Base-by-base conservation (phyloP, 2,797 vertebrate genomes). In the Rhabdomys pumilio region DNA sequence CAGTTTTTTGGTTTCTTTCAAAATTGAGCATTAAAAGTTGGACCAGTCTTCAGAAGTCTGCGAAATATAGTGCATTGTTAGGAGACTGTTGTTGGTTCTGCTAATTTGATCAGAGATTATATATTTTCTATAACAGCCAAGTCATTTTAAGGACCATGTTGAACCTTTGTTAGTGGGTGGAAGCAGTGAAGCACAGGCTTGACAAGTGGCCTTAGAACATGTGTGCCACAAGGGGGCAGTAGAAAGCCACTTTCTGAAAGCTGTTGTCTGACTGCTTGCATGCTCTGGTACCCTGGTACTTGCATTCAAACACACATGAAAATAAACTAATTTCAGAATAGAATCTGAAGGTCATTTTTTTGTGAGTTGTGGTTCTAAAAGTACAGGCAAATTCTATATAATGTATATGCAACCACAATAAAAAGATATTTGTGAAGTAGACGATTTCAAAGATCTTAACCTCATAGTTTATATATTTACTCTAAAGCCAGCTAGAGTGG, bases 381-480 rank as follows among this genome's bases (percentile, higher is more conserved):
- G n/a, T 20, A 55, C 0, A 50, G 65, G 65, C 31, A 67, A 67
- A n/a, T 67, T 67, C 31, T 31, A 17, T 67, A 67, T 67, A 31
- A 34, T 34, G 2, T 67, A 67, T 67, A 67, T 7, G 6, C 31
- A 67, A 34, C 65, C 65, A 67, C 31, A 34, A 17, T 34, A 67
- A 67, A n/a, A 63, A 31, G 29, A 13, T 67, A 67, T 67, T 67
- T 67, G 31, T 67, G 65, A 67, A 34, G 50, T 19, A 57, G 0
- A 41, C 76, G 86, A 59, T 94, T 90, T 53, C 73, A 85, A 76
- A 85, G 57, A 61, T 61, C 24, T 61, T 61, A 92, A 89, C 17
- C 61, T 89, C 44, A 79, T 86, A 95, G 84, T n/a, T 93, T 82
- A 93, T 81, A 53, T 31, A 90, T 89, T 94, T 93, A 84, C 6